Evolutionary conservation across 1,140 invertebrate genomes (phyloP).

Genomic region (Thaumatotibia leucotreta): DNA sequence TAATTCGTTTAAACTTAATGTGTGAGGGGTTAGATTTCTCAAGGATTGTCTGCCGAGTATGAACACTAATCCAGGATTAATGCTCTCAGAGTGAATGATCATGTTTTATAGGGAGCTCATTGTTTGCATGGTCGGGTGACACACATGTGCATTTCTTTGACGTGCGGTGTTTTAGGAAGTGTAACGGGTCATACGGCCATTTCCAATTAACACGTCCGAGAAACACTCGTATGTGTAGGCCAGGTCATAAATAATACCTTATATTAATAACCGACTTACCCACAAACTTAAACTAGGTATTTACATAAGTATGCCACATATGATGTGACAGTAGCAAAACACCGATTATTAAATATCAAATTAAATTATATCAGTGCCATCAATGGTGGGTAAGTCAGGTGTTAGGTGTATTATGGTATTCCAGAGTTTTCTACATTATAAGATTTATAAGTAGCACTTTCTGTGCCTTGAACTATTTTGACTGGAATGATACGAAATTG

Average conservation of each 20-base stretch:
- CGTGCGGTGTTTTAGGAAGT: slow-evolving; percentile 56
- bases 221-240: slow-evolving; percentile 41
- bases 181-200: slow-evolving; percentile 58
- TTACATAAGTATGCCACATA: too few species aligned
- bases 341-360: too few species aligned
- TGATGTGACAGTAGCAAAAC: too few species aligned
- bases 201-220: slow-evolving; percentile 57
- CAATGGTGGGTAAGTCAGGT: too few species aligned
- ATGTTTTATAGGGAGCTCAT: slow-evolving; percentile 49
- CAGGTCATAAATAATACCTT: slow-evolving; percentile 1
- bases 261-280: neutral
- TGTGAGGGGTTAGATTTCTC: neutral
- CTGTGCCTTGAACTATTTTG: too few species aligned
- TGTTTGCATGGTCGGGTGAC: slow-evolving; percentile 39
- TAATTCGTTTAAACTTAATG: neutral
- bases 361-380: too few species aligned
- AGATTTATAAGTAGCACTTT: too few species aligned
- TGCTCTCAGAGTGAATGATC: slow-evolving; percentile 16
- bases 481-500: too few species aligned
- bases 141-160: slow-evolving; percentile 67
- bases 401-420: too few species aligned
- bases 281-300: neutral
- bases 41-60: neutral
- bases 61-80: slow-evolving; percentile 43
- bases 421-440: too few species aligned